Conservation (phyloP, 1,140 invertebrate genomes). For the Drosophila micromelanica region DNA sequence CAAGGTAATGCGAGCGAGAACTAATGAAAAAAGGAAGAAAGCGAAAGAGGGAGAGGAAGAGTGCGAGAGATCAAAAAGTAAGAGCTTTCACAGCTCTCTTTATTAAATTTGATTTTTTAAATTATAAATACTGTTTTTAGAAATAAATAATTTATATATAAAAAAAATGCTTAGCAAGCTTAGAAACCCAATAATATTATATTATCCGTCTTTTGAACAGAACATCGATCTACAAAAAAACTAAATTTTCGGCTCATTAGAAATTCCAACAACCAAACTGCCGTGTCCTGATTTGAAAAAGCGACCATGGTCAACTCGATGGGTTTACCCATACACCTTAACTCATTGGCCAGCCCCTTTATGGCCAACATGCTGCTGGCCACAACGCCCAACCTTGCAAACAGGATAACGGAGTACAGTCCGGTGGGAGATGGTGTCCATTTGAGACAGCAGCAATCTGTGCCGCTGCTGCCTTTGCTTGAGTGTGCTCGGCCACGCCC, state of each 20-base stretch:
- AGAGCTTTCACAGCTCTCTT: no score
- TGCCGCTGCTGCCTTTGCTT: slow-evolving; percentile 5
- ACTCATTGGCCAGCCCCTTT: background rate
- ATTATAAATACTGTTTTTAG: no score
- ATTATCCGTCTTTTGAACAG: no score
- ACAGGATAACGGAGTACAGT: slow-evolving; percentile 13
- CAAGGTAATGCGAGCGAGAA: no score
- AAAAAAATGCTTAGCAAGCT: no score
- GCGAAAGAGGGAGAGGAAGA: no score
- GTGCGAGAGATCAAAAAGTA: no score
- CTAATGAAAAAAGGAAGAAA: no score
- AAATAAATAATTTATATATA: no score
- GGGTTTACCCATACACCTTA: background rate
- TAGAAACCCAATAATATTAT: no score
- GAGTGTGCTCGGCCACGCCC: slow-evolving; percentile 1
- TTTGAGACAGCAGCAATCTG: background rate
- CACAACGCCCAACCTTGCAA: background rate
- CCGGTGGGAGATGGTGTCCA: slow-evolving; percentile 33
- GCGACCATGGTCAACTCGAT: background rate
- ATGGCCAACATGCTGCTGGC: slow-evolving; percentile 4
- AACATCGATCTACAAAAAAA: no score
- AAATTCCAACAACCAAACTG: slow-evolving; percentile 12
- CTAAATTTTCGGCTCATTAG: slow-evolving; percentile 4
- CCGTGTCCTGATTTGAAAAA: slow-evolving; percentile 5
- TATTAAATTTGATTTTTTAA: no score